Conservation (phyloP, 2,888 invertebrate genomes). For the Thereva unica region DNA sequence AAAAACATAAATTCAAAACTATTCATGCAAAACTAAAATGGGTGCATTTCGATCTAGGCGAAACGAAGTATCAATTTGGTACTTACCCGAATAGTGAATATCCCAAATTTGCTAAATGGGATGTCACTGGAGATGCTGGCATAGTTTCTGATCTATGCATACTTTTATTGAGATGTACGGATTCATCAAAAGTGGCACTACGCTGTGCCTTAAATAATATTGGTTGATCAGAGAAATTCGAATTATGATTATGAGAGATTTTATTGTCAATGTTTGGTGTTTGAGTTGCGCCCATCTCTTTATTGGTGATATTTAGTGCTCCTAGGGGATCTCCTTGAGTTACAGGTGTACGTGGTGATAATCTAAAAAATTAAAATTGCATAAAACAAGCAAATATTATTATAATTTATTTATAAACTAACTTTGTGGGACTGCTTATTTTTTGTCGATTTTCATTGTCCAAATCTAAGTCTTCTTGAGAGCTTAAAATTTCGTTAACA, state of each 20-base stretch:
- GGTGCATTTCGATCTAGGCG: slow-evolving; percentile 16
- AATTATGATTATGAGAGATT: slow-evolving; percentile 49
- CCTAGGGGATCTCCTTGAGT: slow-evolving; percentile 92
- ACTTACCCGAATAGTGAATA: slow-evolving; percentile 83
- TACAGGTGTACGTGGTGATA: slow-evolving; percentile 81
- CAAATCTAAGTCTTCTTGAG: slow-evolving; percentile 50
- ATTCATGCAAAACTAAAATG: slow-evolving; percentile 35
- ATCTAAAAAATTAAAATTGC: slow-evolving; percentile 53
- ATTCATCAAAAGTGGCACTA: slow-evolving; percentile 66
- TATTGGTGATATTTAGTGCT: slow-evolving; percentile 64
- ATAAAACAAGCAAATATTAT: slow-evolving; percentile 30
- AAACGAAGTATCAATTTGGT: slow-evolving; percentile 8
- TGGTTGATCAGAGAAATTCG: slow-evolving; percentile 67
- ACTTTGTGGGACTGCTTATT: slow-evolving; percentile 58
- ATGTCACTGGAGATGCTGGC: slow-evolving; percentile 73
- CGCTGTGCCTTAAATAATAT: slow-evolving; percentile 67
- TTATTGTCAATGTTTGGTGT: slow-evolving; percentile 43
- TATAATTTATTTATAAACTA: slow-evolving; percentile 34
- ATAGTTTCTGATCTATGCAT: slow-evolving; percentile 76
- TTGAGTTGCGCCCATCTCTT: slow-evolving; percentile 41
- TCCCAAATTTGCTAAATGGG: slow-evolving; percentile 77
- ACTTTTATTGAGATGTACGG: slow-evolving; percentile 57
- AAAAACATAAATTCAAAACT: slow-evolving; percentile 41
- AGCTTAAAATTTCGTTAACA: slow-evolving; percentile 48
- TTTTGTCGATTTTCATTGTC: slow-evolving; percentile 43